Percentiles rank a stretch among this genome's conserved stretches.
phyloP scores from a whole-genome alignment of 2,888 invertebrate genomes.

The Hemicrepidius hirtus region DNA sequence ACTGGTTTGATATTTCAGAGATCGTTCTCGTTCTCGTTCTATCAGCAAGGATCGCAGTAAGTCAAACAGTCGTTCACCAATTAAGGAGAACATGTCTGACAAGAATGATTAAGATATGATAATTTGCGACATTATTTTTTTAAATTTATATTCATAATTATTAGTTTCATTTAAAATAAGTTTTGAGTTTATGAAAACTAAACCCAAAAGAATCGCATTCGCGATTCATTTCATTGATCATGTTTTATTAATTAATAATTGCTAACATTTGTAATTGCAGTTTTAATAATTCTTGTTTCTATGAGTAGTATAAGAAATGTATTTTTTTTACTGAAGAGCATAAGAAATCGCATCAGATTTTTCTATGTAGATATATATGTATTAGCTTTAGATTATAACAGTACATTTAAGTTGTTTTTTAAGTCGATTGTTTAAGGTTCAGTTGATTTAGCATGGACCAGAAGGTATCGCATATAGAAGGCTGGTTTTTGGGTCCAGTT shows the following conservation, averaged over 20 bases:
- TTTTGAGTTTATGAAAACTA: not conserved
- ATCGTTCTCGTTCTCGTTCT: slow-evolving; percentile 78
- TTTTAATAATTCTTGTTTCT: slow-evolving; percentile 7
- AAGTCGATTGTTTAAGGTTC: slow-evolving; percentile 45
- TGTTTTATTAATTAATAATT: not conserved
- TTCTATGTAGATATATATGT: slow-evolving; percentile 27
- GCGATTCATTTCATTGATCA: not conserved
- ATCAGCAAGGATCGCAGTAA: slow-evolving; percentile 78
- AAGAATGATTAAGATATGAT: slow-evolving; percentile 57
- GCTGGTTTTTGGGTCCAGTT: slow-evolving; percentile 66
- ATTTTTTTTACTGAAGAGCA: slow-evolving; percentile 32
- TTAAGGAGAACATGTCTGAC: slow-evolving; percentile 62
- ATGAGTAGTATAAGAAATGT: slow-evolving; percentile 26
- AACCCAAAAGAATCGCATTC: not conserved
- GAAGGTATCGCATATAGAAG: slow-evolving; percentile 61
- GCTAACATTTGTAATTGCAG: not conserved
- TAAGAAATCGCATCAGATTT: slow-evolving; percentile 9
- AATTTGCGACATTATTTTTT: not conserved
- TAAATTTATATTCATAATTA: not conserved
- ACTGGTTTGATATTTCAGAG: slow-evolving; percentile 70
- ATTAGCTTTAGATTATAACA: not conserved
- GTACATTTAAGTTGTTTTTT: slow-evolving; percentile 43
- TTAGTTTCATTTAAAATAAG: not conserved
- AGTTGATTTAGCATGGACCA: slow-evolving; percentile 62
- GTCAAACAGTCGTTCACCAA: slow-evolving; percentile 69